A percentile compares a stretch with the other conserved stretches of the same genome.
Conservation (phyloP, 35 echinoderm and acorn worm species). For the Ptychodera flava region DNA sequence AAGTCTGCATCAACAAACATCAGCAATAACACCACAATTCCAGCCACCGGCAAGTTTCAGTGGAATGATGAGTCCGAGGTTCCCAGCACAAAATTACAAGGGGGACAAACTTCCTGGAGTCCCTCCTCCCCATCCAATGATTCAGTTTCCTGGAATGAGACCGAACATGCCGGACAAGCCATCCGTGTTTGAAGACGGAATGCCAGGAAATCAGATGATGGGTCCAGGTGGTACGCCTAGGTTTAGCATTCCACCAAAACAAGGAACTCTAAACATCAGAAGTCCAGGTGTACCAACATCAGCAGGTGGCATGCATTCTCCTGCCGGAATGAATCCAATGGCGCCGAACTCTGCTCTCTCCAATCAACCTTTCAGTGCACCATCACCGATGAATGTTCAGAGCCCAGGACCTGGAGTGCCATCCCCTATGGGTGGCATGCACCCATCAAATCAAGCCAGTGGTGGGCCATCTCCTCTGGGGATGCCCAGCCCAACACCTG, state of each 20-base stretch:
- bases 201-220: not conserved
- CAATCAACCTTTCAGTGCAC: not conserved
- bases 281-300: not conserved
- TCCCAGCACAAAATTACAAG: not conserved
- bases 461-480: slow-evolving; percentile 23
- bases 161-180: not conserved
- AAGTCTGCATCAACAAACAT: slow-evolving; percentile 52
- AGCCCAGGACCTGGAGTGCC: not conserved
- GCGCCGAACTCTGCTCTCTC: not conserved
- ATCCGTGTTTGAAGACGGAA: not conserved
- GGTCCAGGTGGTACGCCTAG: not conserved
- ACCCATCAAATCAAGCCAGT: not conserved
- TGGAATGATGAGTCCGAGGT: slow-evolving; percentile 5
- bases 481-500: slow-evolving; percentile 35
- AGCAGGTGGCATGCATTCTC: not conserved
- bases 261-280: not conserved
- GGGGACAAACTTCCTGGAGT: not conserved
- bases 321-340: not conserved
- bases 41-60: not conserved
- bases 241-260: not conserved
- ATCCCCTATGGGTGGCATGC: not conserved
- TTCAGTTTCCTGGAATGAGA: not conserved
- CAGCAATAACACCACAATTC: slow-evolving; percentile 1
- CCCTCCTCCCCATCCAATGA: not conserved
- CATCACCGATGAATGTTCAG: not conserved